Percentiles rank a stretch among this genome's conserved stretches.
Conservation (phyloP, 2,113 vertebrate genomes). For the Eulemur rufifrons region DNA sequence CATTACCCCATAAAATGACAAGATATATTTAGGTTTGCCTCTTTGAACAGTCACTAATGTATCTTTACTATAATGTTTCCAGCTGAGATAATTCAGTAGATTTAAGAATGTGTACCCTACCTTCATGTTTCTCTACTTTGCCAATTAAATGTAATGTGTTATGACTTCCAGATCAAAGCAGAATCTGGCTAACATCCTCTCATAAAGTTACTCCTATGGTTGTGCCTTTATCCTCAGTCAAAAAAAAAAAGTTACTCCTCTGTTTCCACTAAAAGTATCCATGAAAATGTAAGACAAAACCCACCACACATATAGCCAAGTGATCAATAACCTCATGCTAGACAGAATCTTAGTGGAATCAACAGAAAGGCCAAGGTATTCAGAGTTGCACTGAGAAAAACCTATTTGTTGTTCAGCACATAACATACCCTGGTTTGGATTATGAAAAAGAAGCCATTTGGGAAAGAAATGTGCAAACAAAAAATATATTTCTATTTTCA, state of each 20-base stretch:
- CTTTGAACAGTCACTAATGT: neutral
- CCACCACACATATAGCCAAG: neutral
- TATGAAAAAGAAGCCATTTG: neutral
- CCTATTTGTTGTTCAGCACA: neutral
- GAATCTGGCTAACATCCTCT: neutral
- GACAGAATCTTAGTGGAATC: neutral
- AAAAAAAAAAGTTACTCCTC: neutral
- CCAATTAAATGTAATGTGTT: neutral
- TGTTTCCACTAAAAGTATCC: neutral
- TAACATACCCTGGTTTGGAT: neutral
- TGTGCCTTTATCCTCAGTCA: neutral
- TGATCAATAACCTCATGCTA: neutral
- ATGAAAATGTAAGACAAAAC: conserved; percentile 21
- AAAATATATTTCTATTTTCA: neutral
- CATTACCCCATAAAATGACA: neutral
- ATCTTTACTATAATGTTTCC: neutral
- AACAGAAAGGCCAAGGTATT: neutral
- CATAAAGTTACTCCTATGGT: neutral
- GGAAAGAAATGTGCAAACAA: neutral
- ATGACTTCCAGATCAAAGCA: neutral
- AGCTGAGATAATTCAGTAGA: neutral
- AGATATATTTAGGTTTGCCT: neutral
- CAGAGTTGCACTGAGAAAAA: neutral
- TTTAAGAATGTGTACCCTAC: neutral
- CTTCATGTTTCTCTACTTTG: conserved; percentile 23